Base-by-base conservation (phyloP, 37 sponge, comb jelly and placozoan species). In the Haliclona indistincta region DNA sequence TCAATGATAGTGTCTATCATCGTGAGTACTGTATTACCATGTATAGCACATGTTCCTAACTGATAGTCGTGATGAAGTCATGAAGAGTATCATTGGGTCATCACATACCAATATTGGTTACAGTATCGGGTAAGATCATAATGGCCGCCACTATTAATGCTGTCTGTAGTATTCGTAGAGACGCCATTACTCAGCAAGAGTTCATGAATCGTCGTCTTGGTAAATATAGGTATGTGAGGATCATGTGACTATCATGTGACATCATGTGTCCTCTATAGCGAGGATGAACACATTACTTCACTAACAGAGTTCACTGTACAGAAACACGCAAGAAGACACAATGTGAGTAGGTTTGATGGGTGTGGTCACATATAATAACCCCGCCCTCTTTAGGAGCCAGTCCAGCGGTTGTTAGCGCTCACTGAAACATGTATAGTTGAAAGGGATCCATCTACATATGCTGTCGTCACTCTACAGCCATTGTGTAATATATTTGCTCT, bases 391-490 rank as follows among this genome's bases (percentile, higher is more conserved):
- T 64, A 95, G 89, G 96, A 92, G 37, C 92, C 94, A n/a, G 85
- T 85, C 3, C 74, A 81, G 39, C 83, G 99, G 2, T 88, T 93
- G 25, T 70, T 99, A 54, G 83, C 88, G 28, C 79, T 99, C 22
- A 85, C 96, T 1, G 99, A 99, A 85, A 90, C 62, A 23, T 99
- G 99, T 62, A 68, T 99, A 26, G 64, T 99, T n/a, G 99, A 99
- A 75, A 75, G 99, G 65, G 99, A 99, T 77, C 94, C 96, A 20
- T 76, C 81, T 42, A 99, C 99, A 19, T 99, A 99, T 83, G 84
- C 78, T 35, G 84, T 99, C 51, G 89, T 75, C 29, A 93, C 96
- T 51, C 45, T 91, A 15, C 69, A 81, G 22, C 96, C 99, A 0
- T 86, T 99, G 56, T 68, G 84, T 58, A 87, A 89, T 65, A 88